A percentile compares a stretch with the other conserved stretches of the same genome.
These are phyloP conservation scores for Patiria pectinifera DNA, from an alignment of 53 echinoderm and acorn worm genomes.

Conservation along the genomic window DNA sequence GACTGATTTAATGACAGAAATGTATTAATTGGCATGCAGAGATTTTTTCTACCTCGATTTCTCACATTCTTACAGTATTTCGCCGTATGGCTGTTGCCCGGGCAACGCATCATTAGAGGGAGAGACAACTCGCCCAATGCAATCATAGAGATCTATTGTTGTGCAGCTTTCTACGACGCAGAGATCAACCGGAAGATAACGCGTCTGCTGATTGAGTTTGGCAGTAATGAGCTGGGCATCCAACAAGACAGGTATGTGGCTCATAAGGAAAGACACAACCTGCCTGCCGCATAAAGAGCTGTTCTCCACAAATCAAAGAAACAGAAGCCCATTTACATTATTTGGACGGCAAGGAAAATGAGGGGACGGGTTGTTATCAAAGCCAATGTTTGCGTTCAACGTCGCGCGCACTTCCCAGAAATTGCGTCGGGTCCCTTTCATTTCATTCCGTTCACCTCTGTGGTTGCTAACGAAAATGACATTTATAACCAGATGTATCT, in stretches of 20 bases:
- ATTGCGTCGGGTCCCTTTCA: too few relatives aligned
- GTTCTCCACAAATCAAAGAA: too few relatives aligned
- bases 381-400: too few relatives aligned
- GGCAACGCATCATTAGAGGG: slow-evolving; percentile 11
- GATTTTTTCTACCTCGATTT: neutral
- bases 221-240: slow-evolving; percentile 3
- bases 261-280: too few relatives aligned
- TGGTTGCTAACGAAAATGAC: too few relatives aligned
- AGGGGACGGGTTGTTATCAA: too few relatives aligned
- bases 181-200: slow-evolving; percentile 16
- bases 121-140: slow-evolving; percentile 20
- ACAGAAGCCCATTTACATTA: too few relatives aligned
- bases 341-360: too few relatives aligned
- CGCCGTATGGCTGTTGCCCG: slow-evolving; percentile 9
- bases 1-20: too few relatives aligned
- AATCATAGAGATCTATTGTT: slow-evolving; percentile 11
- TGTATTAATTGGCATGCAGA: neutral
- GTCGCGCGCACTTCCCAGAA: too few relatives aligned
- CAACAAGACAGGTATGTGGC: slow-evolving; percentile 6
- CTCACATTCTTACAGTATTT: neutral
- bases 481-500: neutral
- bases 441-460: too few relatives aligned
- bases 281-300: neutral
- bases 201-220: slow-evolving; percentile 12
- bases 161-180: neutral